Evolutionary conservation across 2,888 invertebrate species (phyloP).

Genomic region (Cenopis cana): DNA sequence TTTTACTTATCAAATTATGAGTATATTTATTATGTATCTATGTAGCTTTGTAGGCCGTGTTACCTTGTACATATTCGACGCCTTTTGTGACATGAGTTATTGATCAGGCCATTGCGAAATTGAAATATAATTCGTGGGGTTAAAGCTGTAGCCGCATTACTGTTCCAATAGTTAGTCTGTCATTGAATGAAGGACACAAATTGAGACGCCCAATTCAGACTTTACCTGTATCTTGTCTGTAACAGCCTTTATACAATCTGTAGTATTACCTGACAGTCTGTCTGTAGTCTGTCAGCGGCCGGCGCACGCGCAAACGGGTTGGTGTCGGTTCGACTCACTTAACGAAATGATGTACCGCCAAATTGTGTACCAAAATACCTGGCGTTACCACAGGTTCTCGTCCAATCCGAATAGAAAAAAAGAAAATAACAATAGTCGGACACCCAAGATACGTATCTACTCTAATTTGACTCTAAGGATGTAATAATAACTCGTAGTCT

Average conservation of each 20-base stretch:
- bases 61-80: no score
- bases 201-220: background rate
- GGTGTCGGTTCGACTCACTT: conserved; percentile 54
- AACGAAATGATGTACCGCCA: conserved; percentile 61
- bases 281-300: conserved; percentile 5
- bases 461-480: no score
- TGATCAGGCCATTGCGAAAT: no score
- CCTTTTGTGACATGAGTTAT: no score
- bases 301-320: conserved; percentile 62
- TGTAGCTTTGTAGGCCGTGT: no score
- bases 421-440: no score
- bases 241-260: background rate
- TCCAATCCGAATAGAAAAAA: background rate
- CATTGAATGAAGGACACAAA: background rate
- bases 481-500: no score
- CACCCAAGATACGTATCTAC: no score
- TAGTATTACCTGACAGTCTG: background rate
- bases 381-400: conserved; percentile 15
- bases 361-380: conserved; percentile 47
- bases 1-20: no score
- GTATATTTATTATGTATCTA: no score
- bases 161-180: background rate
- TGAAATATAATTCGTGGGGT: no score
- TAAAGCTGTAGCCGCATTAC: no score
- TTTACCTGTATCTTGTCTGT: background rate